Conservation (phyloP, 1,140 invertebrate species). For the Aphaenogaster floridana region DNA sequence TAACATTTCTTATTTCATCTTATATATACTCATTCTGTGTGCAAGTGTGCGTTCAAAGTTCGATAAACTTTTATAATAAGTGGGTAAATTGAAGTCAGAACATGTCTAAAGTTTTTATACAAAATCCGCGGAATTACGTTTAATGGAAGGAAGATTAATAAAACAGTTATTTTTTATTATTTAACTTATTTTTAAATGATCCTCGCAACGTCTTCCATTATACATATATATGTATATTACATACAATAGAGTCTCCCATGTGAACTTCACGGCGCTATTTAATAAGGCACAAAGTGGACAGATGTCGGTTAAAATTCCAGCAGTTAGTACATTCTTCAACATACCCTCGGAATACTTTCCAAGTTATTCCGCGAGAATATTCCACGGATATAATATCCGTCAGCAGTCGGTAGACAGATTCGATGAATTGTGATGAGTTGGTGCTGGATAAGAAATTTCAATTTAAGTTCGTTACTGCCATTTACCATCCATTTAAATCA, state of each 20-base stretch:
- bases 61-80: conserved; percentile 36
- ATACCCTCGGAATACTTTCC: conserved; percentile 10
- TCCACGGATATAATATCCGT: conserved; percentile 3
- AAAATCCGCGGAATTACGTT: background rate
- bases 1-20: conserved; percentile 10
- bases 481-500: background rate
- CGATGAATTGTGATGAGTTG: conserved; percentile 13
- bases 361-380: conserved; percentile 41
- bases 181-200: background rate
- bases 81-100: conserved; percentile 19
- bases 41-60: conserved; percentile 3
- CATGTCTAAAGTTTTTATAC: conserved; percentile 21
- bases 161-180: background rate
- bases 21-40: background rate
- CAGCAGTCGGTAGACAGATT: background rate
- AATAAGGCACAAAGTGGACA: conserved; percentile 27
- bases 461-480: conserved; percentile 16
- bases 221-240: background rate
- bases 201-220: background rate
- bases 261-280: conserved; percentile 19
- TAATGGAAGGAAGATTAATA: background rate
- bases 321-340: conserved; percentile 30
- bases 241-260: background rate
- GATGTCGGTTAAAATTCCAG: conserved; percentile 36
- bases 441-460: conserved; percentile 34